Evolutionary conservation across 2,888 invertebrate species (phyloP), one percentile per base, ranked within the genome.

Genomic region (Hypolimnas misippus): DNA sequence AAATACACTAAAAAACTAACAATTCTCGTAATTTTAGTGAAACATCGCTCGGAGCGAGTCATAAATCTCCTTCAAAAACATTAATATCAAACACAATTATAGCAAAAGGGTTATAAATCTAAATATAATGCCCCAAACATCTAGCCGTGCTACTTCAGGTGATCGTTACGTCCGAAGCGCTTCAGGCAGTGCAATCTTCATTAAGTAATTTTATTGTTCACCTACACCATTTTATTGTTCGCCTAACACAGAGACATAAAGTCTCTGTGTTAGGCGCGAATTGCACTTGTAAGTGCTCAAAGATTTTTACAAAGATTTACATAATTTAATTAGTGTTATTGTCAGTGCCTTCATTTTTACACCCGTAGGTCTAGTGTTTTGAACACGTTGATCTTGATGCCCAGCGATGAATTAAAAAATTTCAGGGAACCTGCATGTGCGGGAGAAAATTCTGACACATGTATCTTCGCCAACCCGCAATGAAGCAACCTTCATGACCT

Each of bases 71-170:
- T 54, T 54, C 59, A 46, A 81, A n/a, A 84, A 85, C 81, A 75
- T 82, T 77, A 72, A 79, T 79, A 83, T 79, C 78, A 75, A 77
- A 76, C 72, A 79, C 81, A 83, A 83, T 84, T 83, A 83, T 81
- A 82, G 78, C 82, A 83, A 87, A 84, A 77, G 78, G 76, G 83
- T 87, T 83, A 88, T 90, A 90, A 91, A 92, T 91, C 87, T 89
- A 75, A 72, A 81, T 79, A 84, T 90, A 91, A 91, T 90, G 81
- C 81, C 79, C 71, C 76, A 72, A 77, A 80, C 74, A 79, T 84
- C 79, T 76, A 75, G 75, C 76, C 81, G 81, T 72, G 92, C 92
- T 91, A 85, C 92, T 86, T 92, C 90, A 92, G 89, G 76, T 88
- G 84, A 79, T 83, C 83, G 90, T 89, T 89, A 89, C 90, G 86